Evolutionary conservation across 1,140 invertebrate species (phyloP).

Genomic region (Drosophila tsacasi): DNA sequence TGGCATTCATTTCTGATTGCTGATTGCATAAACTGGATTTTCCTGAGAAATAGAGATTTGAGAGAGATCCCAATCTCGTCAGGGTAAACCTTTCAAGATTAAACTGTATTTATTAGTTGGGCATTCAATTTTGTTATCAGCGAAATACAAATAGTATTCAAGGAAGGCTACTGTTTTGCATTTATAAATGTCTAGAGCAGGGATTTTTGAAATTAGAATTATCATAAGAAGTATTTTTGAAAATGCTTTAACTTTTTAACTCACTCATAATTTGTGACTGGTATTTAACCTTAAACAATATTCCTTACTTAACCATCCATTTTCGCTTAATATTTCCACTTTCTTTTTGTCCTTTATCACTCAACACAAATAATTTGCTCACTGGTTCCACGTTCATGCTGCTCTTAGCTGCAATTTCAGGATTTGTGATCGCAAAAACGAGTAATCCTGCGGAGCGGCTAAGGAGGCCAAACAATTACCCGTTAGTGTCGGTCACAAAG

Average conservation of each 20-base stretch:
- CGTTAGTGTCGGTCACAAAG: conserved; percentile 86
- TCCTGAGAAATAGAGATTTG: background rate
- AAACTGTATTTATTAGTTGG: conserved; percentile 18
- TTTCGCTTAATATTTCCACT: background rate
- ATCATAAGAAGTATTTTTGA: background rate
- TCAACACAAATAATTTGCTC: background rate
- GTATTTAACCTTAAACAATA: background rate
- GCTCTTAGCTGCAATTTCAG: conserved; percentile 81
- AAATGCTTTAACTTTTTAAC: background rate
- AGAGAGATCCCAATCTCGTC: conserved; percentile 10
- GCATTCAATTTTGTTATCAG: conserved; percentile 39
- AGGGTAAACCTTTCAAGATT: conserved; percentile 26
- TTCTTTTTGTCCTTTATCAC: conserved; percentile 1
- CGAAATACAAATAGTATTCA: background rate
- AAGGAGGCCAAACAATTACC: conserved; percentile 56
- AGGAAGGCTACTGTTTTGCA: conserved; percentile 5
- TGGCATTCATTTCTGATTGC: background rate
- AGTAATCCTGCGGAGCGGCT: conserved; percentile 60
- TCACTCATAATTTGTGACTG: background rate
- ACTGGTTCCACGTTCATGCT: conserved; percentile 27
- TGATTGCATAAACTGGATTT: conserved; percentile 2
- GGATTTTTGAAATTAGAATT: background rate
- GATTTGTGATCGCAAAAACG: conserved; percentile 85
- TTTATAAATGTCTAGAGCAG: conserved; percentile 1
- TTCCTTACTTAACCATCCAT: background rate